A percentile compares a stretch with the other conserved stretches of the same genome.
Conservation (phyloP, 2,113 vertebrate genomes). For the Cranoglanis bouderius region DNA sequence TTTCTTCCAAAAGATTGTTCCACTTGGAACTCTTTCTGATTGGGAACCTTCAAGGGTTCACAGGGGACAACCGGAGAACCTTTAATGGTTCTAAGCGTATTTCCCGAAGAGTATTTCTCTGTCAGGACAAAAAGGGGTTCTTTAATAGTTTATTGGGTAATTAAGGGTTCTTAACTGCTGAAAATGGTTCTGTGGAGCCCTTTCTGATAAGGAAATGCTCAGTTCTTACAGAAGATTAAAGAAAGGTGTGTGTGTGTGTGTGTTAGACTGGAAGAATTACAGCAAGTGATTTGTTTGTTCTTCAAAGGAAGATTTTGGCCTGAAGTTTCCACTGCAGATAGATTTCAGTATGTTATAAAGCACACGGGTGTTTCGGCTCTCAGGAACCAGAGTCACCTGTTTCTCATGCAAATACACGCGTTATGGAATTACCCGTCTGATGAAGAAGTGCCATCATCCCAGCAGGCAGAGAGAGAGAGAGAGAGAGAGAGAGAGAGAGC, state of each 20-base stretch:
- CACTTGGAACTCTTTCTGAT: neutral
- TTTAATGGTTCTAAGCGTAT: neutral
- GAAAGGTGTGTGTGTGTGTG: neutral
- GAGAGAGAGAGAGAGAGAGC: neutral
- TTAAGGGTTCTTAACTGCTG: neutral
- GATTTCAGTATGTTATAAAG: neutral
- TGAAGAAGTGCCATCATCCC: no score
- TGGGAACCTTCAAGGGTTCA: neutral
- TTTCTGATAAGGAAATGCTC: neutral
- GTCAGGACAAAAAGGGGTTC: neutral
- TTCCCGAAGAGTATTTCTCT: neutral
- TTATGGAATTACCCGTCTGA: neutral
- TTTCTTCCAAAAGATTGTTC: neutral
- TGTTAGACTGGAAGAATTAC: neutral
- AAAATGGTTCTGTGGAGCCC: neutral
- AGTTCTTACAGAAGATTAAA: neutral
- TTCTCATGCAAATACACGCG: neutral
- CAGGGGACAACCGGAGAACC: neutral
- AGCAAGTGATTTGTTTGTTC: conserved; percentile 1
- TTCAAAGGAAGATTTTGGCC: neutral
- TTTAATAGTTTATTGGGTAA: neutral
- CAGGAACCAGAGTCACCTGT: neutral
- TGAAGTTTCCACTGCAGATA: neutral
- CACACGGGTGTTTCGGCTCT: neutral
- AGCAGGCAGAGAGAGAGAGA: neutral